Base-by-base conservation (phyloP, 2,888 invertebrate species). In the Nemurella pictetii region DNA sequence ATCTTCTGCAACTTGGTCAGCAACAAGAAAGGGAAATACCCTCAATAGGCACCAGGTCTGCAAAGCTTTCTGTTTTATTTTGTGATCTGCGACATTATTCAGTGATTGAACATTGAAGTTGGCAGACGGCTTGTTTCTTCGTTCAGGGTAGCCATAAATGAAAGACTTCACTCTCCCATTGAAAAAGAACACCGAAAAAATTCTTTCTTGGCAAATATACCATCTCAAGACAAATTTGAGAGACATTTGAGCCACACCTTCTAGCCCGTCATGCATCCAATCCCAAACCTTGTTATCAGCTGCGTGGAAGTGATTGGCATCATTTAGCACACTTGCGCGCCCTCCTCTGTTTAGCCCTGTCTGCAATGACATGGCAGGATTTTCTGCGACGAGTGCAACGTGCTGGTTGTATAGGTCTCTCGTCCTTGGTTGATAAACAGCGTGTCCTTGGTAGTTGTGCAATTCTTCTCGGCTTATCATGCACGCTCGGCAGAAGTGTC, bases 11-110 rank as follows among this genome's bases (percentile, higher is more conserved):
- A 88, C 72, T 85, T 87, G 87, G 26, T 85, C 85, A n/a, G 83
- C n/a, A 25, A 87, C 26, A 78, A 87, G 77, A 86, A 87, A 88
- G 9, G 87, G 87, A 73, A 87, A 87, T 9, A 55, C 26, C 75
- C 87, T 36, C n/a, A 87, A 84, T 1, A 87, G 80, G 26, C 86
- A 87, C 87, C 87, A 87, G 12, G 80, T 87, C 81, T 87, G 87
- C 86, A 86, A 87, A 25, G 86, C 87, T 75, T 87, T 87, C 77
- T 87, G 86, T 78, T 85, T 86, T 7, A 87, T 73, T 4, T 27
- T 84, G 80, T 87, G 85, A 28, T 87, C 86, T 72, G 36, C 81
- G 25, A 83, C 3, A 77, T 87, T 87, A 12, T 74, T 26, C 25
- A 87, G 7, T 78, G 80, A 74, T 77, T 80, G 35, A 15, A 20